Conservation (phyloP, 2,797 vertebrate genomes). For the Argya squamiceps region DNA sequence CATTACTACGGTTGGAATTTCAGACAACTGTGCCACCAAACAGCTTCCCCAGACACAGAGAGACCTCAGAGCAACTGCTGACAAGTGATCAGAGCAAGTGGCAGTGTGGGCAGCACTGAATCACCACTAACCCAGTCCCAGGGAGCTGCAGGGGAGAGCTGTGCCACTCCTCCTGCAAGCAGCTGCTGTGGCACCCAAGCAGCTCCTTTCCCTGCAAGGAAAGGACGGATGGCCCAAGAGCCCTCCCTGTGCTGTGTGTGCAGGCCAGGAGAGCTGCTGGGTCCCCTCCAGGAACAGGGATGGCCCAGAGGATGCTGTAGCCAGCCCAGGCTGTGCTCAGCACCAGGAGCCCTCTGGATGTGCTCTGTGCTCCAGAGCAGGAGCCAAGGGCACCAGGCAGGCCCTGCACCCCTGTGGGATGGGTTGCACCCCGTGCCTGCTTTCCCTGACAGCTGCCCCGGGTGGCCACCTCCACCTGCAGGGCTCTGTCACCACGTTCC, state of each 20-base stretch:
- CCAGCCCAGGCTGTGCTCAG: rapidly evolving
- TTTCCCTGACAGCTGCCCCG: neutral
- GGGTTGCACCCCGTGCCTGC: neutral
- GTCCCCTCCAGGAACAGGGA: neutral
- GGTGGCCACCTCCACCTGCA: neutral
- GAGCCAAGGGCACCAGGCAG: neutral
- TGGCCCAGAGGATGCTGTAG: rapidly evolving
- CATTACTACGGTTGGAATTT: neutral
- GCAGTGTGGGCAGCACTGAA: neutral
- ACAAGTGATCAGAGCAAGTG: neutral
- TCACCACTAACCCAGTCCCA: rapidly evolving
- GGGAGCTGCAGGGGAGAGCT: neutral
- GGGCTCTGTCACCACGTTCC: neutral
- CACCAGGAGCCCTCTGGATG: rapidly evolving
- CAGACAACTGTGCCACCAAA: neutral
- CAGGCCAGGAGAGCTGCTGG: rapidly evolving
- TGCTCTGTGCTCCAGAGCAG: neutral
- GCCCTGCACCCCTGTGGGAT: neutral
- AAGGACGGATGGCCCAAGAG: rapidly evolving
- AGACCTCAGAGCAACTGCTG: neutral
- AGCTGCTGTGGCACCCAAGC: neutral
- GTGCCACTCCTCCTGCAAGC: neutral
- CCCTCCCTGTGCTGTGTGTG: neutral
- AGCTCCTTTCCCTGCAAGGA: neutral
- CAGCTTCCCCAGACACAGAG: neutral